These are phyloP conservation scores for Harpalus rufipes DNA, from an alignment of 2,888 invertebrate genomes.

Conservation along the genomic window DNA sequence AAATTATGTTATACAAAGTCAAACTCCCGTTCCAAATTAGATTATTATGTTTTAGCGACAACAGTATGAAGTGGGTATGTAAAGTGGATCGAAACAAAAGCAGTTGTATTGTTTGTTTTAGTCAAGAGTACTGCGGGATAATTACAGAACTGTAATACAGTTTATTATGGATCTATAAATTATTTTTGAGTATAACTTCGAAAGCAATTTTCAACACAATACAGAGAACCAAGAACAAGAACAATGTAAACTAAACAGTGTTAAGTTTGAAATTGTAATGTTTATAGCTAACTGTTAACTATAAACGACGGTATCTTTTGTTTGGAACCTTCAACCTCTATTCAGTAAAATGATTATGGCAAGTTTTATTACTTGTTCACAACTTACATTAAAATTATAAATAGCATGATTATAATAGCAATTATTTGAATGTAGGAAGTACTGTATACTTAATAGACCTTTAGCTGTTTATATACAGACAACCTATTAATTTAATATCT, in stretches of 20 bases:
- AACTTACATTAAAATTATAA: no score
- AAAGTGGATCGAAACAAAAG: conserved; percentile 7
- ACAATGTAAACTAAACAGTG: background rate
- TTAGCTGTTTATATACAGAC: no score
- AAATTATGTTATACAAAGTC: no score
- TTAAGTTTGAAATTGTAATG: conserved; percentile 14
- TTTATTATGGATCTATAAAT: background rate
- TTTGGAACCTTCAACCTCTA: background rate
- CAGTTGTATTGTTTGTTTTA: conserved; percentile 3
- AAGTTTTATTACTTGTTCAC: background rate
- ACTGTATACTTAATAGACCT: no score
- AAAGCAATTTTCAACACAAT: background rate
- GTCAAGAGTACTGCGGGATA: background rate
- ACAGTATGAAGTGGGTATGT: background rate
- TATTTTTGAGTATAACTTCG: conserved; percentile 5
- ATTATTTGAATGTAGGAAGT: no score
- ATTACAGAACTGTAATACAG: background rate
- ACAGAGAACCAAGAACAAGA: background rate
- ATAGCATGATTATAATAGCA: no score
- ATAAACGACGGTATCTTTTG: conserved; percentile 34
- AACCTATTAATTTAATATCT: no score
- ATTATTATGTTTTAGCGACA: conserved; percentile 16
- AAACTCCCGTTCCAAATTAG: background rate
- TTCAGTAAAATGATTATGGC: background rate
- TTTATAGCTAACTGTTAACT: conserved; percentile 33